phyloP scores from a whole-genome alignment of 2,113 vertebrate genomes.

The Pelusios castaneus region DNA sequence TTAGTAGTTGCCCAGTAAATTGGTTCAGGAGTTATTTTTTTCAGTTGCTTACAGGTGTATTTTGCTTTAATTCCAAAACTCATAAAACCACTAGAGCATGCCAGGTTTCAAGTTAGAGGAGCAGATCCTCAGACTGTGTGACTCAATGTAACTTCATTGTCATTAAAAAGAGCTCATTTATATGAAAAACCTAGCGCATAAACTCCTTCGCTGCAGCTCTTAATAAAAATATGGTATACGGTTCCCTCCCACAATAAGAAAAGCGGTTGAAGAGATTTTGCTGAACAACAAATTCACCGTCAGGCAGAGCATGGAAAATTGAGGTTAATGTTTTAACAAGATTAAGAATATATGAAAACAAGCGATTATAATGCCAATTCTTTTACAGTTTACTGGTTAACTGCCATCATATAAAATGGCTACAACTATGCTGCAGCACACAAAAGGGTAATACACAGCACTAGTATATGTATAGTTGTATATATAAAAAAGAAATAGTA shows the following conservation, averaged over 20 bases:
- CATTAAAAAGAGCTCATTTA: background rate
- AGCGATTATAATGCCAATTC: background rate
- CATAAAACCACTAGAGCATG: rapidly evolving
- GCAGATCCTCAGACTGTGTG: background rate
- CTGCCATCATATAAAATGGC: background rate
- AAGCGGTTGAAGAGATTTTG: background rate
- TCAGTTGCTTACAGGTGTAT: background rate
- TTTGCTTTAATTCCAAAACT: background rate
- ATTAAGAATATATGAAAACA: background rate
- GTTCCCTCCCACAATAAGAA: background rate
- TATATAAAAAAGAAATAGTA: background rate
- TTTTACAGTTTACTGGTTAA: rapidly evolving
- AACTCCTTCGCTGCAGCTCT: background rate
- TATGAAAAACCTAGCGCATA: background rate
- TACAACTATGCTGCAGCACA: background rate
- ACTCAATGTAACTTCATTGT: background rate
- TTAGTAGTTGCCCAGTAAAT: background rate
- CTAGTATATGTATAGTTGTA: background rate
- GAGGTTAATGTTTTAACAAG: background rate
- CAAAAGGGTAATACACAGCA: background rate
- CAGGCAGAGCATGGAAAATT: background rate
- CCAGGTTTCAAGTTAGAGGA: background rate
- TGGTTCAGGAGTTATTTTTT: background rate
- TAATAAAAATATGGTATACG: background rate
- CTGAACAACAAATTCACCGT: background rate